Percentiles rank a stretch among this genome's conserved stretches.
phyloP scores from a whole-genome alignment of 2,888 invertebrate species.

The Chrysotoxum bicinctum region DNA sequence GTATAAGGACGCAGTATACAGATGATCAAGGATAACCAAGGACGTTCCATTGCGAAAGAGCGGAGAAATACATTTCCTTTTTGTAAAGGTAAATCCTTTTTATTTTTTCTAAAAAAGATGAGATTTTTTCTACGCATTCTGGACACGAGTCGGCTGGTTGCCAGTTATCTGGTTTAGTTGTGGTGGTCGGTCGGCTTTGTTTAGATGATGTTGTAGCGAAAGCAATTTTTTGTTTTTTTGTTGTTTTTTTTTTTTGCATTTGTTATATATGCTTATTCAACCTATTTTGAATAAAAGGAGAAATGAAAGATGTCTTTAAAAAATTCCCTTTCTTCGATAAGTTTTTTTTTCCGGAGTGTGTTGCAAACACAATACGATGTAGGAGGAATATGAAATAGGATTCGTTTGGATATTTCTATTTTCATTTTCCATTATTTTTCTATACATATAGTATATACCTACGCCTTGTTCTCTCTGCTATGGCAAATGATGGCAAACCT shows the following conservation, averaged over 20 bases:
- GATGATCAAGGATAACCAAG: slow-evolving; percentile 29
- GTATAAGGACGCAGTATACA: slow-evolving; percentile 44
- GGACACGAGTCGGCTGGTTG: slow-evolving; percentile 52
- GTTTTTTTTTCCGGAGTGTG: slow-evolving; percentile 6
- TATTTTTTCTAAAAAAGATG: slow-evolving; percentile 31
- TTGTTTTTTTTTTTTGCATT: not conserved
- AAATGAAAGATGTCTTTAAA: slow-evolving; percentile 61
- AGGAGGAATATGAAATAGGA: slow-evolving; percentile 63
- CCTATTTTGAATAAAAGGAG: slow-evolving; percentile 65
- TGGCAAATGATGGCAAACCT: slow-evolving; percentile 12
- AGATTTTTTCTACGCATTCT: slow-evolving; percentile 40
- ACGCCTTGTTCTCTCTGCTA: slow-evolving; percentile 16
- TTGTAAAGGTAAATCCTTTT: slow-evolving; percentile 67
- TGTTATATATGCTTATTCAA: slow-evolving; percentile 35
- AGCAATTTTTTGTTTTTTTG: slow-evolving; percentile 19
- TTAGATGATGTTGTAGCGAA: slow-evolving; percentile 21
- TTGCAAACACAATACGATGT: slow-evolving; percentile 54
- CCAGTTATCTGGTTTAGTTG: not conserved
- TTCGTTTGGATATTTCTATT: slow-evolving; percentile 45
- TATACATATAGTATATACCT: not conserved
- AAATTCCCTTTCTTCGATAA: slow-evolving; percentile 33
- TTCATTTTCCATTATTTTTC: slow-evolving; percentile 13
- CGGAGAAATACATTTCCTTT: slow-evolving; percentile 27
- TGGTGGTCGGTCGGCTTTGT: slow-evolving; percentile 31
- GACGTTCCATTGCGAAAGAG: slow-evolving; percentile 16